phyloP scores from a whole-genome alignment of 2,797 vertebrate genomes.

The Poeciliopsis presidionis region DNA sequence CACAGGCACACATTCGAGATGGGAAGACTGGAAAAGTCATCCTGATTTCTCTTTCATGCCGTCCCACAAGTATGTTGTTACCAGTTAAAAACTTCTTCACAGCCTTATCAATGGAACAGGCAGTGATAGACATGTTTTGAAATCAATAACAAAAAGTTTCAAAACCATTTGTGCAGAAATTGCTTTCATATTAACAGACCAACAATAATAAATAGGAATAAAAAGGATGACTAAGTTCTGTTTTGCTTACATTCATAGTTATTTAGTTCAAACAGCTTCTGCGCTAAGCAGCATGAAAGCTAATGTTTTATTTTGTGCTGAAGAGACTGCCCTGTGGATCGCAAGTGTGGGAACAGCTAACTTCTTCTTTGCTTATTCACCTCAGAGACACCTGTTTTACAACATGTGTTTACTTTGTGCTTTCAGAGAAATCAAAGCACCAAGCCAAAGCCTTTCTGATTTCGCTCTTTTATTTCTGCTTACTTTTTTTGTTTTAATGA shows the following conservation, averaged over 20 bases:
- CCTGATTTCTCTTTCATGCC: slow-evolving; percentile 22
- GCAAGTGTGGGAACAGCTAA: background rate
- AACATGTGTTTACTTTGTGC: background rate
- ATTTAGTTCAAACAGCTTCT: background rate
- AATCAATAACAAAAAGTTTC: background rate
- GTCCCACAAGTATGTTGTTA: slow-evolving; percentile 5
- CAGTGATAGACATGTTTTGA: background rate
- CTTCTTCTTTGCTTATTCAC: background rate
- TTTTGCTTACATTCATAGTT: background rate
- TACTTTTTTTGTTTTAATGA: background rate
- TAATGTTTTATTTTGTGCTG: background rate
- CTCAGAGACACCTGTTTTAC: background rate
- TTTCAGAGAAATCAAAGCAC: slow-evolving; percentile 4
- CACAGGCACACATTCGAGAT: slow-evolving; percentile 1
- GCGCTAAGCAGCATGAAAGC: background rate
- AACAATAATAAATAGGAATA: background rate
- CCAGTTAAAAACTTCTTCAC: background rate
- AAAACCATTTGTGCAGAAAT: background rate
- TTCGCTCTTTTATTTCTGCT: background rate
- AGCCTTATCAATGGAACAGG: background rate
- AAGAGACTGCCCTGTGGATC: background rate
- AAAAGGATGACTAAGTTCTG: background rate
- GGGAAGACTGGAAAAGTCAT: slow-evolving; percentile 12
- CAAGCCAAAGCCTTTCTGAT: background rate
- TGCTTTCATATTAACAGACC: background rate